Evolutionary conservation across 2,113 vertebrate species (phyloP).

Genomic region (Oncorhynchus mykiss): DNA sequence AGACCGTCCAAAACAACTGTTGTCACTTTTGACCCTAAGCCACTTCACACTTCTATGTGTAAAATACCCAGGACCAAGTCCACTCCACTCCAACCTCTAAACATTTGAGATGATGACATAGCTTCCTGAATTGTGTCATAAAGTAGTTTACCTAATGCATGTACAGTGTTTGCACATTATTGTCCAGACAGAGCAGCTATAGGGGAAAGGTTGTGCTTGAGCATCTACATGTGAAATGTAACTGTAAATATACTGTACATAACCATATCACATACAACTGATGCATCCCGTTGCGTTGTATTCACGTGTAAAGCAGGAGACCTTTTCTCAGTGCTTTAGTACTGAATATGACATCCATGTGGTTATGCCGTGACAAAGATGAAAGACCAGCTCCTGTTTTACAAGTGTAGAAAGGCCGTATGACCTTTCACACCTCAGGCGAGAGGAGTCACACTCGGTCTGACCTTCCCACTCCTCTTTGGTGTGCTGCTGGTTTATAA

Average conservation of each 20-base stretch:
- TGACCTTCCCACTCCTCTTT: slow-evolving; percentile 23
- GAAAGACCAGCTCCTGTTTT: slow-evolving; percentile 1
- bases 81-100: no score
- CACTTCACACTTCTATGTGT: no score
- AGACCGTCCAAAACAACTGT: slow-evolving; percentile 70
- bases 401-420: slow-evolving; percentile 11
- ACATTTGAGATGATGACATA: background rate
- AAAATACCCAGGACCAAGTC: no score
- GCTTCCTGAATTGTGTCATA: background rate
- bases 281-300: background rate
- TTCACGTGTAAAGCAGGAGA: background rate
- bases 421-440: slow-evolving; percentile 42
- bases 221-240: background rate
- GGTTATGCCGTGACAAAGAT: slow-evolving; percentile 5
- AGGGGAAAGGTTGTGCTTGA: background rate
- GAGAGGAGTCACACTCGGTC: slow-evolving; percentile 29
- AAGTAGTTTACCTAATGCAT: background rate
- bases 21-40: background rate
- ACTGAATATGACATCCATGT: background rate
- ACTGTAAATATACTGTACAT: background rate
- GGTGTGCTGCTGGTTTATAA: slow-evolving; percentile 23
- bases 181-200: background rate
- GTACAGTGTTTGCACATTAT: background rate
- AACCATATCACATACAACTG: background rate
- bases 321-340: background rate